Evolutionary conservation across 2,888 invertebrate species (phyloP).

Genomic region (Laspeyria flexula): DNA sequence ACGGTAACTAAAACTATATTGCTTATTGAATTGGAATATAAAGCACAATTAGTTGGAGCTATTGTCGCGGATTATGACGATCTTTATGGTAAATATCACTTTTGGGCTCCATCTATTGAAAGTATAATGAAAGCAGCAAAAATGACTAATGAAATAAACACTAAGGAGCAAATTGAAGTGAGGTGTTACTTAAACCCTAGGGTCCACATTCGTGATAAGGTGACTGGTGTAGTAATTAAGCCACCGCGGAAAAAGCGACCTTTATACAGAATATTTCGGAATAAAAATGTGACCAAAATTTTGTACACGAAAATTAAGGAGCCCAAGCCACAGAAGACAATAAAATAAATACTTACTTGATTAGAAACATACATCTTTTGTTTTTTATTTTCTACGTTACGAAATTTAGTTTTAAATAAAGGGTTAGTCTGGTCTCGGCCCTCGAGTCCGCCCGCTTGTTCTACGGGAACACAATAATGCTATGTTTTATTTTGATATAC

Average conservation of each 20-base stretch:
- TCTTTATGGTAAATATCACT: slow-evolving; percentile 69
- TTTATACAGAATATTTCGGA: slow-evolving; percentile 22
- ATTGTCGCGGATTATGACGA: slow-evolving; percentile 61
- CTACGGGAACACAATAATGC: no score
- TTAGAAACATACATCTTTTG: not conserved
- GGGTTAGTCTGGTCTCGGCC: no score
- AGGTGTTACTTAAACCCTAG: slow-evolving; percentile 62
- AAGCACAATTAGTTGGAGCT: slow-evolving; percentile 57
- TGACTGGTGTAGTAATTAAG: slow-evolving; percentile 37
- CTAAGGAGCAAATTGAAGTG: slow-evolving; percentile 62
- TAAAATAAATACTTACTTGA: not conserved
- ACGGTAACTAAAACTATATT: slow-evolving; percentile 57
- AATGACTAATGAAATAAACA: slow-evolving; percentile 60
- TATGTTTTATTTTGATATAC: no score
- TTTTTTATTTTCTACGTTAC: not conserved
- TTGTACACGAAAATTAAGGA: slow-evolving; percentile 25
- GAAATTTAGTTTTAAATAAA: no score
- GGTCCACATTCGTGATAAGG: slow-evolving; percentile 54
- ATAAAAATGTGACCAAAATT: slow-evolving; percentile 25
- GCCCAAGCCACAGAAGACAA: slow-evolving; percentile 6
- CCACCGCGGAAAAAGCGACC: slow-evolving; percentile 18
- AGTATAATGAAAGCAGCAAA: slow-evolving; percentile 65
- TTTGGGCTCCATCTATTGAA: slow-evolving; percentile 62
- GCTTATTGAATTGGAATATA: slow-evolving; percentile 56
- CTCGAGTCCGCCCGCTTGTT: no score